Conservation (phyloP, 1,140 invertebrate genomes). For the Scaptomyza pallida region DNA sequence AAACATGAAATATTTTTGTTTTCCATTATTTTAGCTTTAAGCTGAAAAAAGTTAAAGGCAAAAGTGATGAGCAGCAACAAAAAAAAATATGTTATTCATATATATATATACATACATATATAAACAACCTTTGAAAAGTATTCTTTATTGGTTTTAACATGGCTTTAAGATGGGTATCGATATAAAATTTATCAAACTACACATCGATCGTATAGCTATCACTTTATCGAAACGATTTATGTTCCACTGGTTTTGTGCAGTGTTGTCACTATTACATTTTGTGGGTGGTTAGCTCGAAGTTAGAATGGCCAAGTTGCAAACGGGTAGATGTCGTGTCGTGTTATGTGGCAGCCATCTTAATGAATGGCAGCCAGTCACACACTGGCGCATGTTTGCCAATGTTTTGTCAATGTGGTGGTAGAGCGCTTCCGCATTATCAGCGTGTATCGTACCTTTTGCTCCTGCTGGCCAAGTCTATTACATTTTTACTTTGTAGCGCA, state of each 20-base stretch:
- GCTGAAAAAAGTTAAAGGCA: too few species aligned
- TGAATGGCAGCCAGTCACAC: conserved; percentile 49
- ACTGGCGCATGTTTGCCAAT: conserved; percentile 42
- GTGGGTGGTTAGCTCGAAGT: too few species aligned
- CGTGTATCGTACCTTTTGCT: conserved; percentile 6
- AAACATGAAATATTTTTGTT: too few species aligned
- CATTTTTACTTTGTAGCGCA: conserved; percentile 44
- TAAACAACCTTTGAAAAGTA: too few species aligned
- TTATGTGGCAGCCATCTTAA: conserved; percentile 28
- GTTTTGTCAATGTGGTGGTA: conserved; percentile 51
- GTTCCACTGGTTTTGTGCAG: neutral
- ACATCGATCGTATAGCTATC: neutral
- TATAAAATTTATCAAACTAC: too few species aligned
- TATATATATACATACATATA: too few species aligned
- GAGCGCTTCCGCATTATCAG: conserved; percentile 32
- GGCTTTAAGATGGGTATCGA: too few species aligned
- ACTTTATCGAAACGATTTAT: neutral
- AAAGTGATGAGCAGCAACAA: too few species aligned
- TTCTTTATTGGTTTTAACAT: too few species aligned
- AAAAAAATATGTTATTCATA: too few species aligned
- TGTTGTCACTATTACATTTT: too few species aligned
- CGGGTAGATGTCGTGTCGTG: conserved; percentile 5
- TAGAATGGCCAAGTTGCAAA: conserved; percentile 4
- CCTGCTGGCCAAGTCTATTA: conserved; percentile 8
- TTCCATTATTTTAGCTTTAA: too few species aligned